Percentiles rank a stretch among this genome's conserved stretches.
phyloP scores from a whole-genome alignment of 2,888 invertebrate species.

The Epirrhoe tristata region DNA sequence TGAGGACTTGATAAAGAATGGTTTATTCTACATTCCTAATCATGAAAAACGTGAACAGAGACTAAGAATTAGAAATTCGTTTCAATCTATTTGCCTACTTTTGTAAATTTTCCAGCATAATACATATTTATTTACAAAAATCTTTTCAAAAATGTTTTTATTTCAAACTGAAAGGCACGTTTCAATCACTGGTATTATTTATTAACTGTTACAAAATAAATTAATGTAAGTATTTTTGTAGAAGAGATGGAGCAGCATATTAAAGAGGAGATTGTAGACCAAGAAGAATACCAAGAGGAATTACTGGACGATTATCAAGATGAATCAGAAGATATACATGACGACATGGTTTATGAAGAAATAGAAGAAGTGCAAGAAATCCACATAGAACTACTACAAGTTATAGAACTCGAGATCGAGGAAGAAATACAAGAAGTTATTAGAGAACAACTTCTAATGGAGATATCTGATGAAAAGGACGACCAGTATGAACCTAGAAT shows the following conservation, averaged over 20 bases:
- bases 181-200: too few species aligned
- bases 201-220: too few species aligned
- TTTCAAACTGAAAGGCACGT: too few species aligned
- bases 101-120: too few species aligned
- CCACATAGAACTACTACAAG: slow-evolving; percentile 6
- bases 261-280: slow-evolving; percentile 35
- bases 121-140: too few species aligned
- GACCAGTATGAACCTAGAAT: slow-evolving; percentile 2
- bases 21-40: too few species aligned
- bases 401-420: slow-evolving; percentile 1
- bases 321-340: slow-evolving; percentile 11
- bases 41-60: too few species aligned
- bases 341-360: slow-evolving; percentile 6
- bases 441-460: slow-evolving; percentile 12
- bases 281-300: slow-evolving; percentile 15
- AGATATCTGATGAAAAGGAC: slow-evolving; percentile 4
- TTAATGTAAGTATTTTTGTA: not conserved
- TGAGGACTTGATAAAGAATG: not conserved
- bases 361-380: slow-evolving; percentile 10
- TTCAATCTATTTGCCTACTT: too few species aligned
- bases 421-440: slow-evolving; percentile 16
- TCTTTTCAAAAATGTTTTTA: too few species aligned
- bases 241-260: slow-evolving; percentile 29
- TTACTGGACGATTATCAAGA: slow-evolving; percentile 21
- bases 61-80: too few species aligned